Base-by-base conservation (phyloP, 1,140 invertebrate genomes). In the Diabrotica undecimpunctata region DNA sequence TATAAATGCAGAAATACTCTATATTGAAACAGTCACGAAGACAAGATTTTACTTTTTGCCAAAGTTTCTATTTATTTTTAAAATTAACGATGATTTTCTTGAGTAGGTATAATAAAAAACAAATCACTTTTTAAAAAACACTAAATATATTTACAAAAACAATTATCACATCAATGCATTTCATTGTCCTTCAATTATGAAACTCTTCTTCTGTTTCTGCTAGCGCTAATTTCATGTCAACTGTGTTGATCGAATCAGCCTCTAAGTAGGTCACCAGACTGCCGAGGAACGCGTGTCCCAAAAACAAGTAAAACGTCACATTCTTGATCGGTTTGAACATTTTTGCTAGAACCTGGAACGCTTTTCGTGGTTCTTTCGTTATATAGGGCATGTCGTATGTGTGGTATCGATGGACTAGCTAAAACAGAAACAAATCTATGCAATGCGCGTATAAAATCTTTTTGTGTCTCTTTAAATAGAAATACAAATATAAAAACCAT, bases 371-470 rank as follows among this genome's bases (percentile, higher is more conserved):
- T 57, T 75, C 75, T 39, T 80, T 74, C 5, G 74, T 77, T 37
- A 82, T 64, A 10, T 78, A 79, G 6, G 82, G 82, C 38, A 83
- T 51, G n/a, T 81, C 70, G 54, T 79, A 81, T 5, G 81, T 83
- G 38, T 71, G 76, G 70, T 79, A 81, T 46, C 78, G 71, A 37
- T 79, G 73, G 38, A 81, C 81, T 64, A 81, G 76, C 82, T 78
- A 61, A 61, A 76, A 25, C 25, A 25, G 25, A 76, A 54, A 62
- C 60, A 61, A 51, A 13, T 38, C 11, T 25, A 55, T 55, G 0
- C 2, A 14, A 25, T 0, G 25, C 35, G 25, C 25, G 25, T n/a
- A n/a, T 25, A 25, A 25, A 25, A 4, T 2, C 25, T 25, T 25
- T 25, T 25, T 25, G 25, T n/a, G n/a, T n/a, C n/a, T n/a, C n/a